Evolutionary conservation across 2,113 vertebrate species (phyloP), one percentile per base, ranked within the genome.

Genomic region (Solenodon paradoxus): DNA sequence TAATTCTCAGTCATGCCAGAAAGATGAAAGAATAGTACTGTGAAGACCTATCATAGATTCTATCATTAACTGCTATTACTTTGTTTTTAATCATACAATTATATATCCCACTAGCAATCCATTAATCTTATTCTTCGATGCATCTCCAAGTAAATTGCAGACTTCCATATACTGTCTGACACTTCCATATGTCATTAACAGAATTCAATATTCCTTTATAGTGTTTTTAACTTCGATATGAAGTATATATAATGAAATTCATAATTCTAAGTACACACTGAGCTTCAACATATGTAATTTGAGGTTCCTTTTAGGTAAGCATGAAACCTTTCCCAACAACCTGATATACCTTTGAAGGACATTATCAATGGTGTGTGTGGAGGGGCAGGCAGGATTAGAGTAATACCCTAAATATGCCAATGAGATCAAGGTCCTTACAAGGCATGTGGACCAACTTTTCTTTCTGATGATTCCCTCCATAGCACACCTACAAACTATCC

Each of bases 71-170:
- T 47, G 12, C 40, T 87, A 12, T n/a, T 81, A 53, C 42, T 49
- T 51, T 87, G 20, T 75, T 88, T 75, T 87, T 59, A 77, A 71
- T 88, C 16, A 75, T 47, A 59, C n/a, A 82, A 42, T 20, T 51
- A 94, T 61, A 35, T 75, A 66, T 77, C 30, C 2, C 47, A 11
- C 47, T 75, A 78, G 49, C 22, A 19, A 26, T 78, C 13, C 16
- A 78, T 90, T 69, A 78, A 78, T 71, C 28, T 75, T 68, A 26
- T 40, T 3, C 51, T 92, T 74, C 49, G 16, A 88, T 68, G 28
- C 61, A 82, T 81, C 88, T 92, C 68, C 82, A 92, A 68, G 22
- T 61, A 74, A 87, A 88, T 59, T 75, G 19, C 32, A 86, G 59
- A 86, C 40, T 40, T 86, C 38, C n/a, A 38, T 79, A 86, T 55